Base-by-base conservation (phyloP, 2,113 vertebrate species). In the Sinocyclocheilus grahami region DNA sequence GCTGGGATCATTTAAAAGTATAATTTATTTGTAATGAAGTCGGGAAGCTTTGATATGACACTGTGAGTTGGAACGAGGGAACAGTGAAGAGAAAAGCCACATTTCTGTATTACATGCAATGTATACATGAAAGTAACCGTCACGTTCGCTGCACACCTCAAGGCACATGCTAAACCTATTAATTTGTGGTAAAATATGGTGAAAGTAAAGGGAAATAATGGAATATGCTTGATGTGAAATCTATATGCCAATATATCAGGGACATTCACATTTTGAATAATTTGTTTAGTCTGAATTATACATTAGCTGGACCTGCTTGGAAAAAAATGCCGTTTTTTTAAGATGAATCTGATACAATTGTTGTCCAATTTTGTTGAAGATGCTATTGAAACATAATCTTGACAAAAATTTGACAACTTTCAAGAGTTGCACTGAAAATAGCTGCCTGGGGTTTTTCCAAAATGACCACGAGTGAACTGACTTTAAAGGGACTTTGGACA, bases 11-110 rank as follows among this genome's bases (percentile, higher is more conserved):
- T 90, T 91, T 87, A 83, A 88, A 91, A 90, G 85, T 86, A 83
- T 87, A 89, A 90, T 90, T 87, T 79, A 78, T 88, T 88, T 82
- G 46, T 89, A 88, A 89, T 89, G 85, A 86, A 87, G 89, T 88
- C 67, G 51, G 77, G 58, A 89, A 62, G 87, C 86, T 88, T 87
- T 89, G 78, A 87, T 91, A 89, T 83, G 86, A 78, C 51, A 27
- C 87, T 86, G 77, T 75, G 78, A 84, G 69, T 83, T 67, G 74
- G 69, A 90, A 75, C 83, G 30, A 86, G 84, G 24, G 72, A 82
- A 89, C 89, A 87, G 82, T 58, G 42, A 83, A 85, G 80, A 85
- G 76, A 51, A 86, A 86, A 89, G 77, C 39, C 42, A 63, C 69
- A 58, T 88, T 87, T 27, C 13, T 85, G 79, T 87, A 65, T 86